A percentile compares a stretch with the other conserved stretches of the same genome.
These are phyloP conservation scores for Phylloscopus whistleri DNA, from an alignment of 2,113 vertebrate genomes.

Conservation along the genomic window DNA sequence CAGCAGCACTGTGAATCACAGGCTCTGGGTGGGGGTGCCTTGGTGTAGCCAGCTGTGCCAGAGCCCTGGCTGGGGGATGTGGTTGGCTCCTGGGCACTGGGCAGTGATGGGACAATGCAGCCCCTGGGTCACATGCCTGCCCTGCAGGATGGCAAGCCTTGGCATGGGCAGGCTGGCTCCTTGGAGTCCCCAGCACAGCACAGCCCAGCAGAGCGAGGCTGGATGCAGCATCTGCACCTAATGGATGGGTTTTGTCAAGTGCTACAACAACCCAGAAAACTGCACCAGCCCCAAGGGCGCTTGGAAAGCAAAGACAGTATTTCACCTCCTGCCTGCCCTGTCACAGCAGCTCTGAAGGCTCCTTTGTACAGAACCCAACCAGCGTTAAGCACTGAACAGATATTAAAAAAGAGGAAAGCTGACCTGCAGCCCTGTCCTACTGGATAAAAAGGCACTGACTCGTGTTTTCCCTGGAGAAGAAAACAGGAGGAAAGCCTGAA, in stretches of 20 bases:
- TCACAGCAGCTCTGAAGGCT: background rate
- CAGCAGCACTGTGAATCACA: rapidly evolving
- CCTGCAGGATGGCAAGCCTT: background rate
- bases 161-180: background rate
- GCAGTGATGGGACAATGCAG: background rate
- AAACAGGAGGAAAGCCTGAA: background rate
- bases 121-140: background rate
- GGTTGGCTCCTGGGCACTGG: background rate
- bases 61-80: background rate
- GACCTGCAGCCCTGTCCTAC: background rate
- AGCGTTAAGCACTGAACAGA: background rate
- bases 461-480: background rate
- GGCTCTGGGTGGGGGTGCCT: rapidly evolving
- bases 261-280: background rate
- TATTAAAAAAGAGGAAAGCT: background rate
- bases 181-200: background rate
- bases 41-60: rapidly evolving
- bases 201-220: rapidly evolving
- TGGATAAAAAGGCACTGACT: background rate
- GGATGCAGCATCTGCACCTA: background rate
- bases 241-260: background rate
- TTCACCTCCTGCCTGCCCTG: background rate
- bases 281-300: background rate
- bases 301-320: background rate
- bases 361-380: background rate